Evolutionary conservation across 1,140 invertebrate genomes (phyloP), one percentile per base, ranked within the genome.

Genomic region (Sminthurinus signatus): DNA sequence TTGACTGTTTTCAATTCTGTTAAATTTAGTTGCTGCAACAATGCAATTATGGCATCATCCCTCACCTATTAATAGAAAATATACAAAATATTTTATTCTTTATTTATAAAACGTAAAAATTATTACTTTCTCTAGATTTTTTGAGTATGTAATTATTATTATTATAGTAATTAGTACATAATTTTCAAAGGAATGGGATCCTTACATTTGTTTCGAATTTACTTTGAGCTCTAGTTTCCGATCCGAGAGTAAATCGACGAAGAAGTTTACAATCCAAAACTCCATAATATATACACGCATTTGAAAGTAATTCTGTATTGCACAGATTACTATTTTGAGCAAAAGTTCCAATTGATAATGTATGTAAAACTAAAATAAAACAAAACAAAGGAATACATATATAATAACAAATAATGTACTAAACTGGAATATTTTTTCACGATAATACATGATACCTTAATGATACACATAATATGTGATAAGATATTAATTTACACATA

Each of bases 141-240:
- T 8, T 36, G 15, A 36, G 15, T 36, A 15, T 15, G 15, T 36
- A 15, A 36, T 36, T 36, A 8, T 5, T 36, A 15, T 36, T n/a
- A n/a, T n/a, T n/a, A n/a, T n/a, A n/a, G n/a, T n/a, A n/a, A n/a
- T n/a, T n/a, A n/a, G n/a, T 48, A 21, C 44, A 25, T 25, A 48
- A n/a, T n/a, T n/a, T n/a, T n/a, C n/a, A n/a, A n/a, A n/a, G n/a
- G n/a, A n/a, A n/a, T n/a, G n/a, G n/a, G 8, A 28, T 23, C 25
- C 50, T 52, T 28, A 52, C 50, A 52, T 52, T 52, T 2, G 50
- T 52, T 52, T 52, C 50, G n/a, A 52, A 52, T 23, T 52, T 52
- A 2, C 5, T 10, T 27, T 52, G 25, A 10, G 4, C 12, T 2
- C 50, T 27, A 19, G 14, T 52, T n/a, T 52, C 50, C 25, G 14